Conservation (phyloP, 2,797 vertebrate species). For the Onychomys arenicola region DNA sequence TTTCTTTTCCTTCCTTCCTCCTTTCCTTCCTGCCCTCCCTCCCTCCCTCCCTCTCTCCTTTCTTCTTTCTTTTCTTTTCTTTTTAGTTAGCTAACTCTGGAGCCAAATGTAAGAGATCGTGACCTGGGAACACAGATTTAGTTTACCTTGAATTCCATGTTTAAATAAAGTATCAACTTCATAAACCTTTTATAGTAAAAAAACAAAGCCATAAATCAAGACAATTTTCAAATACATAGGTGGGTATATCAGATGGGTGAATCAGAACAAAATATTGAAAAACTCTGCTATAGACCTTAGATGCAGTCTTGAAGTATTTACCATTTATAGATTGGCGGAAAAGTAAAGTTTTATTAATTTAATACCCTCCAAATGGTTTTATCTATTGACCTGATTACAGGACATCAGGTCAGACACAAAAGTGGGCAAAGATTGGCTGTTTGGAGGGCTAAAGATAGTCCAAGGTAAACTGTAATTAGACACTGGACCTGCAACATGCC, state of each 20-base stretch:
- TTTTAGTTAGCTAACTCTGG: background rate
- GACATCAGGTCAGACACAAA: background rate
- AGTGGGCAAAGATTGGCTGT: background rate
- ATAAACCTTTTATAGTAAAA: background rate
- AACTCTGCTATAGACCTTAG: background rate
- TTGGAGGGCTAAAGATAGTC: background rate
- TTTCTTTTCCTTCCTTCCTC: background rate
- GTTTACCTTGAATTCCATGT: background rate
- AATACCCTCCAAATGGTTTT: background rate
- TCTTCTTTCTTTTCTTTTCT: fast-evolving
- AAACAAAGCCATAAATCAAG: background rate
- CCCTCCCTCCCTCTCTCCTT: fast-evolving
- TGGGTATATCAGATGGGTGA: too few species aligned
- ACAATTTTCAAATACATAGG: background rate
- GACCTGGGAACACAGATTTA: background rate
- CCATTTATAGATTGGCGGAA: background rate
- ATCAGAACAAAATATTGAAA: background rate
- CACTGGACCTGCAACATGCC: background rate
- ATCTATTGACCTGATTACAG: background rate
- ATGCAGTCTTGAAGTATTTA: background rate
- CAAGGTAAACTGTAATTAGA: background rate
- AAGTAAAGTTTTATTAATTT: background rate
- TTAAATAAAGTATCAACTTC: background rate
- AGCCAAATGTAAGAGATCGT: background rate
- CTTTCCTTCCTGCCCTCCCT: background rate